phyloP scores from a whole-genome alignment of 2,888 invertebrate genomes.

The Drosophila gaucha region DNA sequence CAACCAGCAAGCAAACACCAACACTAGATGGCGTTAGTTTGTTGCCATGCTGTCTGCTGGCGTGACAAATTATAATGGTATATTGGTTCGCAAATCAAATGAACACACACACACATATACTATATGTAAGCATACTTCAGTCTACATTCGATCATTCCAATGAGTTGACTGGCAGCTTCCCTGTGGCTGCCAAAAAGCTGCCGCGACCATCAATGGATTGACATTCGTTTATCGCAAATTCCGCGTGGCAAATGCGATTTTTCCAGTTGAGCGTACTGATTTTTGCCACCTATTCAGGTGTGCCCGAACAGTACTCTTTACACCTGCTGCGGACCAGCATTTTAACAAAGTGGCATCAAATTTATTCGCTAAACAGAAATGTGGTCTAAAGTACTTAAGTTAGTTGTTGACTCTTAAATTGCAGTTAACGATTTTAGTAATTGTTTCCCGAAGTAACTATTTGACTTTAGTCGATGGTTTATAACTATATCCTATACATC shows the following conservation, averaged over 20 bases:
- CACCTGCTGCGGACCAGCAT: too few relatives aligned
- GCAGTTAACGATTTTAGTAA: too few relatives aligned
- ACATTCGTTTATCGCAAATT: conserved; percentile 14
- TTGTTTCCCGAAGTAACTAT: too few relatives aligned
- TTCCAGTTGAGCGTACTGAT: not conserved
- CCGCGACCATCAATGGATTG: conserved; percentile 11
- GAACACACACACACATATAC: too few relatives aligned
- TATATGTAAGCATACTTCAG: conserved; percentile 19
- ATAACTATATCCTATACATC: too few relatives aligned
- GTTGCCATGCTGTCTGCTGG: conserved; percentile 32
- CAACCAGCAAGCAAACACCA: conserved; percentile 11
- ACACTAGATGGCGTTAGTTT: conserved; percentile 12
- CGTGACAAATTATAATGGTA: conserved; percentile 57
- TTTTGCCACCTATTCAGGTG: conserved; percentile 8
- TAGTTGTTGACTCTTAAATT: too few relatives aligned
- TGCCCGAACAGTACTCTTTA: not conserved
- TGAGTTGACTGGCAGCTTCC: not conserved
- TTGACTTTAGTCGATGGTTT: too few relatives aligned
- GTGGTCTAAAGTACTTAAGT: not conserved
- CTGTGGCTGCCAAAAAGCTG: conserved; percentile 1
- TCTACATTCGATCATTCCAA: conserved; percentile 9
- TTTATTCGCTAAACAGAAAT: not conserved
- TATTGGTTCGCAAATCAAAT: conserved; percentile 59
- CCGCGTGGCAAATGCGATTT: conserved; percentile 2
- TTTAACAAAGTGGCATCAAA: not conserved